A percentile compares a stretch with the other conserved stretches of the same genome.
These are phyloP conservation scores for Enteromius unitaeniatus DNA, from an alignment of 2,797 vertebrate genomes.

Conservation along the genomic window DNA sequence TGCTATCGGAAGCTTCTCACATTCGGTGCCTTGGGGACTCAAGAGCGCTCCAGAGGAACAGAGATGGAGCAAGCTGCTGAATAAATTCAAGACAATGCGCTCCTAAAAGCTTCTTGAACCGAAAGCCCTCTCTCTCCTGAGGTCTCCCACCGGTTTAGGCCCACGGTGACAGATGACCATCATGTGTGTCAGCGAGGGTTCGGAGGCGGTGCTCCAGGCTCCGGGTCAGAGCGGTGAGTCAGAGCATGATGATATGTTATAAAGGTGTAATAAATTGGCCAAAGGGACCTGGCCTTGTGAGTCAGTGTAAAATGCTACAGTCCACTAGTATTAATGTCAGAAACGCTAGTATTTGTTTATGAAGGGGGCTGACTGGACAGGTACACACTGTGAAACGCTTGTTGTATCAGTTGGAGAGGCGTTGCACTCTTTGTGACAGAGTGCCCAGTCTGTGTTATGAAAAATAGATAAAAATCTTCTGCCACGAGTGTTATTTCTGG, in stretches of 20 bases:
- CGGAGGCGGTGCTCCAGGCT: not conserved
- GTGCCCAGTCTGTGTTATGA: conserved; percentile 18
- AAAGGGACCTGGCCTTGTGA: conserved; percentile 19
- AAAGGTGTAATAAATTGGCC: conserved; percentile 35
- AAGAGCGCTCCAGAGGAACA: conserved; percentile 30
- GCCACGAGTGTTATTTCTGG: conserved; percentile 22
- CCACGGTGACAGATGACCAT: conserved; percentile 41
- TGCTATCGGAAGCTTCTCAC: conserved; percentile 31
- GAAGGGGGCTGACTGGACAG: not conserved
- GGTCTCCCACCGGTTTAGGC: not conserved
- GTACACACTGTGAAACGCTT: conserved; percentile 12
- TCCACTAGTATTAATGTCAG: conserved; percentile 33
- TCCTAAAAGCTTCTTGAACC: conserved; percentile 50
- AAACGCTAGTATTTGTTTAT: conserved; percentile 24
- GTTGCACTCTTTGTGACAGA: conserved; percentile 29
- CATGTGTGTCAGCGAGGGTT: not conserved
- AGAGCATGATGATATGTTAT: conserved; percentile 22
- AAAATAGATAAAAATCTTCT: conserved; percentile 31
- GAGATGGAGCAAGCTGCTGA: conserved; percentile 35
- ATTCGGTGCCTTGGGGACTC: conserved; percentile 28
- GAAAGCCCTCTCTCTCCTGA: not conserved
- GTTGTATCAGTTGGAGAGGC: conserved; percentile 4
- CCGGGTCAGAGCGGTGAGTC: conserved; percentile 17
- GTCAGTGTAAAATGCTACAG: conserved; percentile 36
- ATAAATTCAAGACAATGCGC: conserved; percentile 50